Evolutionary conservation across 2,113 vertebrate species (phyloP).

Genomic region (Neomonachus schauinslandi): DNA sequence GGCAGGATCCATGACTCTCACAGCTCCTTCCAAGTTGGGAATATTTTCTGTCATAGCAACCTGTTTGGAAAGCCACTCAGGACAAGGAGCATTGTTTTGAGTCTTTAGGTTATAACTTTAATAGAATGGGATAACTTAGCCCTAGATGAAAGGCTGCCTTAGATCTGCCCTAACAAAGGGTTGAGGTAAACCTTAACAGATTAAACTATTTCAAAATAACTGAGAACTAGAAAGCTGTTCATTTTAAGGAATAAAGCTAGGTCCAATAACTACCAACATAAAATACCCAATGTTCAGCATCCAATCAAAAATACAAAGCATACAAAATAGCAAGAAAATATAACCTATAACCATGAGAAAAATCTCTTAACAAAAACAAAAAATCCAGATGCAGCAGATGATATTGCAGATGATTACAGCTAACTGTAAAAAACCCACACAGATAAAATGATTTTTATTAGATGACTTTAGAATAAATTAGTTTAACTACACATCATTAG

Average conservation of each 20-base stretch:
- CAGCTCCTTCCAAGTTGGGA: background rate
- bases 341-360: background rate
- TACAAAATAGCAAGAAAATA: background rate
- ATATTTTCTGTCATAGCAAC: background rate
- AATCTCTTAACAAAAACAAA: background rate
- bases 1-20: background rate
- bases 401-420: background rate
- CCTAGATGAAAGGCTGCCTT: background rate
- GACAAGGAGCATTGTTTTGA: background rate
- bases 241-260: background rate
- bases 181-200: background rate
- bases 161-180: background rate
- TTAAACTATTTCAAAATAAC: background rate
- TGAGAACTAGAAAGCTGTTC: background rate
- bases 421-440: background rate
- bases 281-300: background rate
- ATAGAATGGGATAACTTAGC: background rate
- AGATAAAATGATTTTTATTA: background rate
- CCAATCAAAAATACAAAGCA: background rate
- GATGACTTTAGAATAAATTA: background rate
- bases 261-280: background rate
- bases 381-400: background rate
- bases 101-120: background rate
- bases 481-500: background rate
- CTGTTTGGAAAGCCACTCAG: background rate